Conservation (phyloP, 1,140 invertebrate species). For the Drosophila orena region DNA sequence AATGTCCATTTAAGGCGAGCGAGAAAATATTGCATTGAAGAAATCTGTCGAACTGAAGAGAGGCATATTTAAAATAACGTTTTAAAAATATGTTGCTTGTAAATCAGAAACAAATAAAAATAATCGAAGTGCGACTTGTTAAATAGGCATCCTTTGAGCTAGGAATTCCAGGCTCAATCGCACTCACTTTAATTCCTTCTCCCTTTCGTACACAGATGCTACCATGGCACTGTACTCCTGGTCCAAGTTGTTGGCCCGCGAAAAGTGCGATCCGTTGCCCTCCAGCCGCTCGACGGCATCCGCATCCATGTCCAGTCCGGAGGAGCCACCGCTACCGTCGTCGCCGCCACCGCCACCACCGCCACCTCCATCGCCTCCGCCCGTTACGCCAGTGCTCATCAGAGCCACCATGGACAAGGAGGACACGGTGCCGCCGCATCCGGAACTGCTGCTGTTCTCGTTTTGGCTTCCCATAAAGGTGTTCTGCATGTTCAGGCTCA, state of each 20-base stretch:
- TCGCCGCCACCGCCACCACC: too few relatives aligned
- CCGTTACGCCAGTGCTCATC: slow-evolving; percentile 37
- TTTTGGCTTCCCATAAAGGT: slow-evolving; percentile 48
- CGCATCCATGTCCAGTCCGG: slow-evolving; percentile 34
- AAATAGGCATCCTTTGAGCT: slow-evolving; percentile 17
- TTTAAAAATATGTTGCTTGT: slow-evolving; percentile 1
- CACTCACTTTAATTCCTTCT: slow-evolving; percentile 73
- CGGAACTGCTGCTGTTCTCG: slow-evolving; percentile 71
- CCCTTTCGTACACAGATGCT: slow-evolving; percentile 71
- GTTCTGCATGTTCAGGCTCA: slow-evolving; percentile 50
- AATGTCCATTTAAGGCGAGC: background rate
- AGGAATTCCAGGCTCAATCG: background rate
- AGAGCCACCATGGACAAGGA: slow-evolving; percentile 48
- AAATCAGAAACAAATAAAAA: slow-evolving; percentile 3
- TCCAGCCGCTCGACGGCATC: slow-evolving; percentile 68
- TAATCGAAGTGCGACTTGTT: slow-evolving; percentile 15
- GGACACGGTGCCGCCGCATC: slow-evolving; percentile 64
- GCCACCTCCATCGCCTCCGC: background rate
- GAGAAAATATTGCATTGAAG: slow-evolving; percentile 30
- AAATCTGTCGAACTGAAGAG: slow-evolving; percentile 15
- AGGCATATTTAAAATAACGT: slow-evolving; percentile 7
- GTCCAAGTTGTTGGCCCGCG: slow-evolving; percentile 63
- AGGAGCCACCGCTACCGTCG: too few relatives aligned
- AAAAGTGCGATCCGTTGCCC: slow-evolving; percentile 42
- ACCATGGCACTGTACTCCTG: slow-evolving; percentile 80